A percentile compares a stretch with the other conserved stretches of the same genome.
Evolutionary conservation across 2,113 vertebrate genomes (phyloP).

Genomic region (Nothobranchius furzeri): DNA sequence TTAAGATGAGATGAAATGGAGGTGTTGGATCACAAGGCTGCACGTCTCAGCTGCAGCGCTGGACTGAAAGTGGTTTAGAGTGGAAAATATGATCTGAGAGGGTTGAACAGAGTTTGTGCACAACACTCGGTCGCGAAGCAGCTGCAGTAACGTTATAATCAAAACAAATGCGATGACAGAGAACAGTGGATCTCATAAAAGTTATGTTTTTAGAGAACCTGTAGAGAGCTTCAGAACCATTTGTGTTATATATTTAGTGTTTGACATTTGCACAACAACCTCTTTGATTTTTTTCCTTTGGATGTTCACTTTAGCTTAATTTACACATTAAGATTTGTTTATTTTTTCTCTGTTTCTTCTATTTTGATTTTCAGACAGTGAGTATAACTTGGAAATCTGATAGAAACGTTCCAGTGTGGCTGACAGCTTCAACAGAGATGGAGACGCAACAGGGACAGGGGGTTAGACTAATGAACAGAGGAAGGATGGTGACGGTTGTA

Average conservation of each 20-base stretch:
- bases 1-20: background rate
- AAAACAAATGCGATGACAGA: background rate
- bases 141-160: slow-evolving; percentile 10
- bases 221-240: too few species aligned
- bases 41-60: background rate
- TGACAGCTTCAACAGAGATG: slow-evolving; percentile 2
- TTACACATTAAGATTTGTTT: too few species aligned
- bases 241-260: too few species aligned
- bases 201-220: background rate
- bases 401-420: slow-evolving; percentile 7
- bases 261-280: too few species aligned
- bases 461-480: slow-evolving; percentile 8
- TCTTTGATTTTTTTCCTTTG: too few species aligned
- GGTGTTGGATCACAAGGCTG: background rate
- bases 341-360: background rate
- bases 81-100: background rate
- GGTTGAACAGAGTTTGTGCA: too few species aligned
- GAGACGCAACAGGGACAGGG: slow-evolving; percentile 8
- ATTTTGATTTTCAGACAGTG: slow-evolving; percentile 17
- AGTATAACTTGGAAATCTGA: slow-evolving; percentile 10
- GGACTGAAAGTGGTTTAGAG: background rate
- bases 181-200: background rate
- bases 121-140: background rate
- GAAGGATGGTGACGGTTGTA: slow-evolving; percentile 6
- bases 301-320: too few species aligned